Conservation (phyloP, 2,113 vertebrate species). For the Passer montanus region DNA sequence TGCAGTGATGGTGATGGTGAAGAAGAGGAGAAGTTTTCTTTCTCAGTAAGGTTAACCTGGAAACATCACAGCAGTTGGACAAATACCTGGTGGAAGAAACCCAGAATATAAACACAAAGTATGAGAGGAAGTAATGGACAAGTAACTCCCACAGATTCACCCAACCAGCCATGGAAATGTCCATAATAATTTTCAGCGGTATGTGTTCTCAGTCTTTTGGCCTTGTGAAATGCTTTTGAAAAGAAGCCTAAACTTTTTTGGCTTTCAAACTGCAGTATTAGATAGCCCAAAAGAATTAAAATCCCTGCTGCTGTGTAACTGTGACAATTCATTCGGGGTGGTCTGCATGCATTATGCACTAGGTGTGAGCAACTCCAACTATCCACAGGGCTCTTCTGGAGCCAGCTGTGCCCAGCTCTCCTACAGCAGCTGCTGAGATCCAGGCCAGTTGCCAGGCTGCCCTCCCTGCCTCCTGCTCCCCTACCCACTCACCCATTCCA, state of each 20-base stretch:
- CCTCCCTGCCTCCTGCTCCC: neutral
- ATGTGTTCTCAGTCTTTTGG: neutral
- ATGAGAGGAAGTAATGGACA: neutral
- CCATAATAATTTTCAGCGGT: neutral
- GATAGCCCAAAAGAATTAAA: neutral
- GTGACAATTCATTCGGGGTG: neutral
- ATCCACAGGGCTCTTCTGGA: neutral
- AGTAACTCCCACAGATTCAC: neutral
- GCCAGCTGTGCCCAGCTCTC: fast-evolving
- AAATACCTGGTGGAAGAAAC: neutral
- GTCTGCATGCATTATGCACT: neutral
- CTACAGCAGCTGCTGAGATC: neutral
- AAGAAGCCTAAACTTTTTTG: neutral
- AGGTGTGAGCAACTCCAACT: fast-evolving
- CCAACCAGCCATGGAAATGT: neutral
- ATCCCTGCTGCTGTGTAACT: neutral
- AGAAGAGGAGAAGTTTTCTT: neutral
- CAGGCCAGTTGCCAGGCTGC: neutral
- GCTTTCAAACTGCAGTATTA: neutral
- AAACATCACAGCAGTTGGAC: neutral
- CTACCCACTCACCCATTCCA: neutral
- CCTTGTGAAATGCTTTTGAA: neutral
- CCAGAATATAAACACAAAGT: neutral
- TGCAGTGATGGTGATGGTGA: neutral
- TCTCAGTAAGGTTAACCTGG: neutral